A percentile compares a stretch with the other conserved stretches of the same genome.
Conservation (phyloP, 2,797 vertebrate species). For the Halcyon chelicuti region DNA sequence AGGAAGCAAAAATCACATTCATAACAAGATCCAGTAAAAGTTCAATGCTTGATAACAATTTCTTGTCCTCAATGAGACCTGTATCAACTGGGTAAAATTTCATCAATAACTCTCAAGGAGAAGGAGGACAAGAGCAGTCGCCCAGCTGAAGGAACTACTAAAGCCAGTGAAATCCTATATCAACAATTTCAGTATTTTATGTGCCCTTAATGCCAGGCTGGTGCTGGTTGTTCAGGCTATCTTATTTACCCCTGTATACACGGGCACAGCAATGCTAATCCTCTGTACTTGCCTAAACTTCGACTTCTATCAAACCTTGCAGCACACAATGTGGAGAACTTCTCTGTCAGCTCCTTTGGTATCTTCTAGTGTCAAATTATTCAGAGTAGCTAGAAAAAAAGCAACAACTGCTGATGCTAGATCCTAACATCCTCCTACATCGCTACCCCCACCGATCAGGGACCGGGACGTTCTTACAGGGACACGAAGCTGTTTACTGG, state of each 20-base stretch:
- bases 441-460: neutral
- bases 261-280: neutral
- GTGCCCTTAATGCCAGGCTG: neutral
- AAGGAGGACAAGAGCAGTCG: neutral
- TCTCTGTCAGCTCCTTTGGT: neutral
- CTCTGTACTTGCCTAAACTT: neutral
- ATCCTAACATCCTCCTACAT: neutral
- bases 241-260: neutral
- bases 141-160: neutral
- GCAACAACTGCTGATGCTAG: slow-evolving; percentile 15
- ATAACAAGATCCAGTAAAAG: neutral
- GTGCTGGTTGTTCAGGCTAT: neutral
- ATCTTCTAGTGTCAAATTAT: slow-evolving; percentile 34
- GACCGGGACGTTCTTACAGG: neutral
- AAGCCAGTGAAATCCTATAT: neutral
- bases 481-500: neutral
- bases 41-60: neutral
- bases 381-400: neutral
- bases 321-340: neutral
- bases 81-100: neutral
- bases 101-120: neutral
- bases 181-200: neutral
- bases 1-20: neutral
- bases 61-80: neutral
- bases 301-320: neutral